Conservation (phyloP, 2,888 invertebrate genomes). For the Agrenia bidenticulata region DNA sequence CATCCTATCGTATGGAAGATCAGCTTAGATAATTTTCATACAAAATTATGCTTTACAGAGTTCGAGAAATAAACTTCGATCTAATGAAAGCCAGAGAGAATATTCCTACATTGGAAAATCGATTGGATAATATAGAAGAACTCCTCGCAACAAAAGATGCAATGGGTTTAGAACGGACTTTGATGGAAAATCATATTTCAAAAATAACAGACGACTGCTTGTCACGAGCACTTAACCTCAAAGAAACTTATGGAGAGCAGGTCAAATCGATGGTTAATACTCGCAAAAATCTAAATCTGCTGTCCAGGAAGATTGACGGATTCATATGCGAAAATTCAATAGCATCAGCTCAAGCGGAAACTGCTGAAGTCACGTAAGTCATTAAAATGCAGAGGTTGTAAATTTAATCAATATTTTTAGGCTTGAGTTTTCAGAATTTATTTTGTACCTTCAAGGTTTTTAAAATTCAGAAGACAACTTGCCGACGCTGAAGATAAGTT, state of each 20-base stretch:
- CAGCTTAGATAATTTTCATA: too few species aligned
- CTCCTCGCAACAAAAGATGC: conserved; percentile 40
- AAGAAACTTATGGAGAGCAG: conserved; percentile 42
- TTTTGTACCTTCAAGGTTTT: conserved; percentile 21
- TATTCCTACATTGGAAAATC: conserved; percentile 32
- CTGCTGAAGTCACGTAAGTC: conserved; percentile 40
- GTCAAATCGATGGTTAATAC: conserved; percentile 39
- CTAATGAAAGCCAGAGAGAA: conserved; percentile 44
- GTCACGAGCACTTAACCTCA: conserved; percentile 43
- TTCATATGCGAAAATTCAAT: conserved; percentile 49
- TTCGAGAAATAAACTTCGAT: conserved; percentile 46
- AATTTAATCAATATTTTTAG: too few species aligned
- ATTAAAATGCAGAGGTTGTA: not conserved
- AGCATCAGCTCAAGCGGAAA: conserved; percentile 42
- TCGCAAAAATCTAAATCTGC: conserved; percentile 34
- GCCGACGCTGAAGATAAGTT: conserved; percentile 35
- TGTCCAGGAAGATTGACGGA: conserved; percentile 46
- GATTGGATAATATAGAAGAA: conserved; percentile 41
- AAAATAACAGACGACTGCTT: conserved; percentile 42
- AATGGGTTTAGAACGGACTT: conserved; percentile 39
- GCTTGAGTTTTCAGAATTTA: too few species aligned
- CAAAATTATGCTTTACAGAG: conserved; percentile 31
- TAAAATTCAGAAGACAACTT: conserved; percentile 24
- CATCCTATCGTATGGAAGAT: too few species aligned
- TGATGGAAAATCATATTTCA: conserved; percentile 47